These are phyloP conservation scores for Coregonus clupeaformis DNA, from an alignment of 2,113 vertebrate species.

Conservation along the genomic window DNA sequence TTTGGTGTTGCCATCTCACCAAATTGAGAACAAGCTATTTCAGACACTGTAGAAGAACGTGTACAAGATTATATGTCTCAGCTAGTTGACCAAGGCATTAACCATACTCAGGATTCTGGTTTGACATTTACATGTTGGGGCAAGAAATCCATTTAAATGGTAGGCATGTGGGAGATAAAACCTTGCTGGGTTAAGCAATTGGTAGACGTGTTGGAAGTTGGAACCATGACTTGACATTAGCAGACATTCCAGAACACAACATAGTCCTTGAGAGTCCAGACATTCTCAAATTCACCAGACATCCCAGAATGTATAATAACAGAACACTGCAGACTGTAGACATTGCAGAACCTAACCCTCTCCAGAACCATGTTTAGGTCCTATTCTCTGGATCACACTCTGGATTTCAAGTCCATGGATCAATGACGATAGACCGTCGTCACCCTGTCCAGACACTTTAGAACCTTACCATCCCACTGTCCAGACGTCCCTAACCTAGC, in stretches of 20 bases:
- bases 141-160: no score
- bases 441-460: conserved; percentile 43
- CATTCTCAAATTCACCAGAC: conserved; percentile 10
- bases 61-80: no score
- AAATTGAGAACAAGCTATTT: background rate
- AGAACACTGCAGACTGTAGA: background rate
- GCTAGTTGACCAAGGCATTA: no score
- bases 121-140: no score
- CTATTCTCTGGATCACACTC: background rate
- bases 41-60: no score
- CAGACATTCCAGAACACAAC: conserved; percentile 8
- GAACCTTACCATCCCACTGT: conserved; percentile 33
- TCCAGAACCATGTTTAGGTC: background rate
- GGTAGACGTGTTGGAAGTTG: background rate
- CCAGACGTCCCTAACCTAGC: conserved; percentile 47
- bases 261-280: background rate
- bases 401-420: conserved; percentile 38
- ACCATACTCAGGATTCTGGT: no score
- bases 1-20: background rate
- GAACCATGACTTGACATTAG: no score
- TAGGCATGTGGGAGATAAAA: no score
- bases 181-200: background rate
- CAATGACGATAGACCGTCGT: conserved; percentile 4
- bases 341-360: background rate
- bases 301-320: conserved; percentile 4